phyloP scores from a whole-genome alignment of 2,888 invertebrate genomes.

The Andricus quercusramuli region DNA sequence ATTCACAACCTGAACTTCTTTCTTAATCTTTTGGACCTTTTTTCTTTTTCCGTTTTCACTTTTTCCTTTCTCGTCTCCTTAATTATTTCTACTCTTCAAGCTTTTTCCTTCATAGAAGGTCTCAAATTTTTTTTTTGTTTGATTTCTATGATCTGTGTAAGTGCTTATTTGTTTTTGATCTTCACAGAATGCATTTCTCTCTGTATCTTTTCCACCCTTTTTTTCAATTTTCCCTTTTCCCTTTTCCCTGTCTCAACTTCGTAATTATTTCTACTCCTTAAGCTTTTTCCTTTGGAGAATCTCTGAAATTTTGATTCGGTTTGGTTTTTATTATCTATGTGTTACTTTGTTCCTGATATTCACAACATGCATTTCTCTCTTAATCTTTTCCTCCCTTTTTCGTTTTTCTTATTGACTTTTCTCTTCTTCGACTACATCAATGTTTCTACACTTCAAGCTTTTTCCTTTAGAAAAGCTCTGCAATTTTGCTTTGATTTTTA shows the following conservation, averaged over 20 bases:
- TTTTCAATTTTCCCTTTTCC: not conserved
- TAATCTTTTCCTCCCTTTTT: too few species aligned
- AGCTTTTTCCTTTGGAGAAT: not conserved
- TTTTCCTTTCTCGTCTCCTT: not conserved
- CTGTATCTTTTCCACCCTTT: not conserved
- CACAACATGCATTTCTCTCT: too few species aligned
- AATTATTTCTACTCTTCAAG: slow-evolving; percentile 8
- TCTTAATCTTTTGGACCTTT: not conserved
- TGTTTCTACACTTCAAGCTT: too few species aligned
- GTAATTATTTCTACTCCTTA: slow-evolving; percentile 1
- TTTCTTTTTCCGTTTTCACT: too few species aligned
- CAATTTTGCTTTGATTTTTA: too few species aligned
- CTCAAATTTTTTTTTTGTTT: not conserved
- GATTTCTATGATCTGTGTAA: not conserved
- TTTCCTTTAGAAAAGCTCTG: too few species aligned
- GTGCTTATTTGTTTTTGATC: not conserved
- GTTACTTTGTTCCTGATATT: not conserved
- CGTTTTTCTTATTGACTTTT: too few species aligned
- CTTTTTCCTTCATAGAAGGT: not conserved
- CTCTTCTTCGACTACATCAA: too few species aligned
- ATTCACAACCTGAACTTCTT: not conserved
- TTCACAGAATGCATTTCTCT: not conserved
- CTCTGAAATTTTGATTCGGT: not conserved
- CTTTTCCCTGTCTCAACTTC: not conserved
- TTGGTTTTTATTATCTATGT: not conserved